Percentiles rank a stretch among this genome's conserved stretches.
Evolutionary conservation across 1,140 invertebrate species (phyloP).

Genomic region (Drosophila repleta): DNA sequence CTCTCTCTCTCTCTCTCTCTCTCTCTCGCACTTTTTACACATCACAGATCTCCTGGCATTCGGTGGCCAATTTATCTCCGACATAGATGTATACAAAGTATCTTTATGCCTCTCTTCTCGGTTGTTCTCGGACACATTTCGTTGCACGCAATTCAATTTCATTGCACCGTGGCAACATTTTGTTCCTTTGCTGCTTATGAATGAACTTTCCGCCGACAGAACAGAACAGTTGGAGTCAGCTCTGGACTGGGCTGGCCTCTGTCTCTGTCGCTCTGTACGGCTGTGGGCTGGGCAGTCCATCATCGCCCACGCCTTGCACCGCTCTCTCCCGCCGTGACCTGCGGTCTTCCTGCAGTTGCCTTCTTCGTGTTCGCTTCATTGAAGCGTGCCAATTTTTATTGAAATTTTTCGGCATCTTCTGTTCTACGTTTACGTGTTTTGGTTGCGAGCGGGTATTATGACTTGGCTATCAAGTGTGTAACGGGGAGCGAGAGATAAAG

Average conservation of each 20-base stretch:
- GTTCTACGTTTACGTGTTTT: conserved; percentile 33
- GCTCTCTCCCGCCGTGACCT: conserved; percentile 2
- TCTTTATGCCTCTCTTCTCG: conserved; percentile 34
- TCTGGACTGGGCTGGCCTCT: conserved; percentile 18
- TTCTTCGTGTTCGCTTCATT: conserved; percentile 63
- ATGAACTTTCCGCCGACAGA: conserved; percentile 57
- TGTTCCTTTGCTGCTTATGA: conserved; percentile 53
- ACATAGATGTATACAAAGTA: conserved; percentile 39
- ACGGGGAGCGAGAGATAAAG: too few relatives aligned
- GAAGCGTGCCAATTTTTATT: conserved; percentile 79
- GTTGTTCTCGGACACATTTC: conserved; percentile 32
- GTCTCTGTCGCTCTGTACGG: background rate
- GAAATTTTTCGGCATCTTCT: conserved; percentile 75
- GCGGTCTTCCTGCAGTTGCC: conserved; percentile 18
- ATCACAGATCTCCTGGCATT: conserved; percentile 24
- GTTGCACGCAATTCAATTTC: conserved; percentile 67
- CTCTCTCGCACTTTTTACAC: too few relatives aligned
- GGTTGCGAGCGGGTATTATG: background rate
- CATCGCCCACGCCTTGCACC: conserved; percentile 57
- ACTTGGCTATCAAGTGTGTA: background rate
- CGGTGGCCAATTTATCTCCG: conserved; percentile 37
- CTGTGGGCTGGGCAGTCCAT: conserved; percentile 62
- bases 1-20: too few relatives aligned
- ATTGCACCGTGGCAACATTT: conserved; percentile 61
- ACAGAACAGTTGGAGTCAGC: conserved; percentile 32